Evolutionary conservation across 2,888 invertebrate genomes (phyloP).

Genomic region (Urechis unicinctus): DNA sequence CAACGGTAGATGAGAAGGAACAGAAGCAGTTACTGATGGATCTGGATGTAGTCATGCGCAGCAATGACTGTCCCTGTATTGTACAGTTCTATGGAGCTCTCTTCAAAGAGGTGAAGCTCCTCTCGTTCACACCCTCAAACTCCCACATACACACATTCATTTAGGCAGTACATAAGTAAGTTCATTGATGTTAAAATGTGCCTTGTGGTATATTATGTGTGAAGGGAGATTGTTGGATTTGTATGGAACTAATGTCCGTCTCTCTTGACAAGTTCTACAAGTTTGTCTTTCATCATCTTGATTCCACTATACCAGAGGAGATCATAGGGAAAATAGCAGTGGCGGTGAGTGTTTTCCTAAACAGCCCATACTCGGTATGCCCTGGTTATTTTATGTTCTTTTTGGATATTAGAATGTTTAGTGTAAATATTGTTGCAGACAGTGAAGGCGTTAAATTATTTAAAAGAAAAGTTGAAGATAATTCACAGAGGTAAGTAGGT

Average conservation of each 20-base stretch:
- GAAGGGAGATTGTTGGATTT: conserved; percentile 96
- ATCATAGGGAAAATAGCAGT: conserved; percentile 44
- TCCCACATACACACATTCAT: background rate
- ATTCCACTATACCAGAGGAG: conserved; percentile 22
- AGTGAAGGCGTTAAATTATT: conserved; percentile 92
- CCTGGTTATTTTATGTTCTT: background rate
- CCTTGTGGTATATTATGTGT: conserved; percentile 6
- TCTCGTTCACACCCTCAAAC: no score
- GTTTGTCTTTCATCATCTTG: conserved; percentile 18
- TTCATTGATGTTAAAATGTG: background rate
- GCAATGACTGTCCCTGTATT: conserved; percentile 23
- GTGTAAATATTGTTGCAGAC: conserved; percentile 59
- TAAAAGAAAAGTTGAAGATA: conserved; percentile 93
- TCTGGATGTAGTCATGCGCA: conserved; percentile 23
- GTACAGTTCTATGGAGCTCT: conserved; percentile 24
- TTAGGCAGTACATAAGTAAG: background rate
- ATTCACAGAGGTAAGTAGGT: conserved; percentile 69
- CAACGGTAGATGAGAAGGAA: conserved; percentile 25
- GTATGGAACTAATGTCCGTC: conserved; percentile 98
- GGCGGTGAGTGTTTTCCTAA: conserved; percentile 35
- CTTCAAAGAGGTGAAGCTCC: conserved; percentile 55
- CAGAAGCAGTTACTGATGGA: conserved; percentile 28
- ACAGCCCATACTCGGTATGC: background rate
- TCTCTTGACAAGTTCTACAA: conserved; percentile 95
- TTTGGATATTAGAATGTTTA: background rate